Base-by-base conservation (phyloP, 2,113 vertebrate genomes). In the Oncorhynchus mykiss region DNA sequence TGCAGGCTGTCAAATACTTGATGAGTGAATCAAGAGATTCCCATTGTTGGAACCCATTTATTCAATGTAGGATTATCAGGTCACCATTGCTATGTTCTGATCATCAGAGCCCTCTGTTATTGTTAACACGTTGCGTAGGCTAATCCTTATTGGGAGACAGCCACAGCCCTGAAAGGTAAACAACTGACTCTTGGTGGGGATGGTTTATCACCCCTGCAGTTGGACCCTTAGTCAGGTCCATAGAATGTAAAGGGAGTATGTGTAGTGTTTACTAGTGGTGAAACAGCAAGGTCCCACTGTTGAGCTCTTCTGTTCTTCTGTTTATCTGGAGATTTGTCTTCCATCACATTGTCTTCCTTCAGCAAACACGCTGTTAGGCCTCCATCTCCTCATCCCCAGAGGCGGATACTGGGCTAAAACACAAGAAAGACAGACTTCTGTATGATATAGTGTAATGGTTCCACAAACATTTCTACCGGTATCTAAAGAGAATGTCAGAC, bases 91-190 rank as follows among this genome's bases (percentile, higher is more conserved):
- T 65, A 8, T 31, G 48, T 65, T 70, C 57, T 75, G 20, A 62
- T 70, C 27, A 64, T 45, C 70, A 76, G 1, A 57, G 22, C 62
- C 14, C 27, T n/a, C 18, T 20, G 6, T 3, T 72, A 20, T 51
- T 71, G 79, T 76, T 67, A 67, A 73, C 57, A 73, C 57, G 57
- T 77, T 48, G 20, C 65, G 24, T 80, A 62, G 59, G 51, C 51
- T 54, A 70, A 73, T 74, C 67, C 48, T 59, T 6, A 48, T 66
- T 22, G 34, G 65, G 8, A 75, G 45, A 75, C 39, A 45, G 39
- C 9, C 34, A 13, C 65, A 25, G 20, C 25, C 51, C 70, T 65
- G 31, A 64, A 54, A 75, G 72, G 86, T 82, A 83, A 14, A 54
- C 51, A 54, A 18, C 51, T 54, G 51, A 54, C 51, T 45, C 39